Base-by-base conservation (phyloP, 2,113 vertebrate genomes). In the Larimichthys polyactis region DNA sequence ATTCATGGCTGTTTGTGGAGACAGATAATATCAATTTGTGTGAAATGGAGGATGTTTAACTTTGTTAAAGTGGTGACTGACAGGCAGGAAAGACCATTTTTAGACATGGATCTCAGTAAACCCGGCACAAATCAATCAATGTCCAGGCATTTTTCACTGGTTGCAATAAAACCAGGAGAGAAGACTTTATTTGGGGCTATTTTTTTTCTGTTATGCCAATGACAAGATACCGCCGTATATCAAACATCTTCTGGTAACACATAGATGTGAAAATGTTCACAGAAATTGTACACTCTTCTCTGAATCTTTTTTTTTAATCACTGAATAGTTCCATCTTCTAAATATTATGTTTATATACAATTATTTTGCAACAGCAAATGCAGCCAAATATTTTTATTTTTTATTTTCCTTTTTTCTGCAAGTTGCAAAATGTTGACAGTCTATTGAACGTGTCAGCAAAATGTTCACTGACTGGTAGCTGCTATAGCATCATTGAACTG, bases 21-120 rank as follows among this genome's bases (percentile, higher is more conserved):
- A 73, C 64, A 62, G 74, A 90, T 81, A 54, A 76, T 83, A 73
- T 90, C 59, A 76, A 67, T 83, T 70, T 29, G 36, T 19, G 32
- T 20, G n/a, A 73, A 87, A 83, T 51, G 54, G 79, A 78, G 66
- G 20, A 70, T 73, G 67, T 82, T 81, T 83, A 72, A 72, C 64
- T 79, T 55, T 81, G 64, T 80, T 77, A 76, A 79, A 79, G 43
- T 63, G 57, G 57, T 63, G 75, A 40, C 20, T 49, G 55, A 65
- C 22, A 52, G 62, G 60, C 44, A 63, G 32, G 40, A 55, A 22
- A 44, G n/a, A 52, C 3, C n/a, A 6, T 51, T 58, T 36, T 60
- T 43, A 64, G 54, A 27, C 44, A 65, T 19, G 7, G 20, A 54
- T 0, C 22, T 67, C 65, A 48, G 64, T 57, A 58, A 22, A 68